A percentile compares a stretch with the other conserved stretches of the same genome.
Conservation (phyloP, 1,140 invertebrate species). For the Propsilocerus akamusi region DNA sequence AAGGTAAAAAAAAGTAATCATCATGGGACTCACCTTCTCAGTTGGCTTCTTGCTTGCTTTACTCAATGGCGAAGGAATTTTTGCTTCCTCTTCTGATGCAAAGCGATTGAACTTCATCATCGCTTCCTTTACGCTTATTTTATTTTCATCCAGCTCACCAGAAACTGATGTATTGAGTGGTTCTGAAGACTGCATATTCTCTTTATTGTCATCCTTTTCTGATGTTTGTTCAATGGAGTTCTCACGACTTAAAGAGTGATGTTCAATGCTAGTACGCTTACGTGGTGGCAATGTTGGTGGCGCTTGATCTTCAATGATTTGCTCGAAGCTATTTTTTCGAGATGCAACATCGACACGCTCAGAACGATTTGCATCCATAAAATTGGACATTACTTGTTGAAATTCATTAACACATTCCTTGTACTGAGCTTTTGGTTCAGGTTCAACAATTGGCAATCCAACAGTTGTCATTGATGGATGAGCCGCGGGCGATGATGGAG, state of each 20-base stretch:
- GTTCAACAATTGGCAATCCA: slow-evolving; percentile 8
- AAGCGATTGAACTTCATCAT: slow-evolving; percentile 84
- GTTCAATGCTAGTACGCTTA: slow-evolving; percentile 11
- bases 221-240: neutral
- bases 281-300: slow-evolving; percentile 22
- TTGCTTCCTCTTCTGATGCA: slow-evolving; percentile 53
- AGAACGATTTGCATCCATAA: neutral
- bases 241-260: slow-evolving; percentile 5
- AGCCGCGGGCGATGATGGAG: slow-evolving; percentile 6
- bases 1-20: slow-evolving; percentile 5
- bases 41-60: slow-evolving; percentile 32
- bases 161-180: no score
- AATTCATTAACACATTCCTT: slow-evolving; percentile 20
- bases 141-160: slow-evolving; percentile 28
- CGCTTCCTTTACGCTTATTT: slow-evolving; percentile 76
- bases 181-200: neutral
- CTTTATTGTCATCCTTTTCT: slow-evolving; percentile 6
- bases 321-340: slow-evolving; percentile 6
- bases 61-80: slow-evolving; percentile 28
- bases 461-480: neutral
- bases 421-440: slow-evolving; percentile 15
- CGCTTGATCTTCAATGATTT: slow-evolving; percentile 17
- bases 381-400: slow-evolving; percentile 5
- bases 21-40: slow-evolving; percentile 35
- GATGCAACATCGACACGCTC: slow-evolving; percentile 10